phyloP scores from a whole-genome alignment of 37 sponge, comb jelly and placozoan genomes.

The Sycon ciliatum region DNA sequence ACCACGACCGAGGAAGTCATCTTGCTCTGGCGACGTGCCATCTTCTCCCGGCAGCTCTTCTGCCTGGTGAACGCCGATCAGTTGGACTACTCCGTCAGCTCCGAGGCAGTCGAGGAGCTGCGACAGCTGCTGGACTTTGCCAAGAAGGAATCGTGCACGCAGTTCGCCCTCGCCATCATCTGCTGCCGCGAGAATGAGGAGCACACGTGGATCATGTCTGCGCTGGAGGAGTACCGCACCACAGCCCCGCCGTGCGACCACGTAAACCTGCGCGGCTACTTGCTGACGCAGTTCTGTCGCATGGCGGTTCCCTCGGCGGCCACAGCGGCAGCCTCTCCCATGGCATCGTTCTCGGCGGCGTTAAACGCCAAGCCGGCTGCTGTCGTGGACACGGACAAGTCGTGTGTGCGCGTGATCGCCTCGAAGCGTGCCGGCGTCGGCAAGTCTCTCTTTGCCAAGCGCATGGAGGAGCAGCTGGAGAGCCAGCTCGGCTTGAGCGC shows the following conservation, averaged over 20 bases:
- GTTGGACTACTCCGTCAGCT: background rate
- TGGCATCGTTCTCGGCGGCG: no score
- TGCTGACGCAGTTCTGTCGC: background rate
- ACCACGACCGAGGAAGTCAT: background rate
- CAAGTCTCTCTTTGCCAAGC: background rate
- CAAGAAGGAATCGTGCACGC: background rate
- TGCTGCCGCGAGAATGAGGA: conserved; percentile 2
- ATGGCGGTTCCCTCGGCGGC: background rate
- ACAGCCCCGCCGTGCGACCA: background rate
- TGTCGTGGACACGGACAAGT: background rate
- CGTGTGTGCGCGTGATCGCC: background rate
- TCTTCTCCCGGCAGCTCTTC: background rate
- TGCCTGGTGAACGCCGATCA: background rate
- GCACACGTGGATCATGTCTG: background rate
- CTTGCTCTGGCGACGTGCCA: conserved; percentile 2
- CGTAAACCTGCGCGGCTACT: background rate
- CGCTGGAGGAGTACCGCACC: conserved; percentile 1
- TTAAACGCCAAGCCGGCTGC: no score
- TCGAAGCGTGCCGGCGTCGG: conserved; percentile 3
- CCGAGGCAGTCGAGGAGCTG: background rate
- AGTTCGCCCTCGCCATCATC: background rate
- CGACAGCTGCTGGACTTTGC: background rate
- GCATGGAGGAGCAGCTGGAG: background rate
- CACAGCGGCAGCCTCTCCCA: background rate
- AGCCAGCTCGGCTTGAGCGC: background rate